A percentile compares a stretch with the other conserved stretches of the same genome.
Conservation (phyloP, 2,113 vertebrate species). For the Notarius lentiginosus region DNA sequence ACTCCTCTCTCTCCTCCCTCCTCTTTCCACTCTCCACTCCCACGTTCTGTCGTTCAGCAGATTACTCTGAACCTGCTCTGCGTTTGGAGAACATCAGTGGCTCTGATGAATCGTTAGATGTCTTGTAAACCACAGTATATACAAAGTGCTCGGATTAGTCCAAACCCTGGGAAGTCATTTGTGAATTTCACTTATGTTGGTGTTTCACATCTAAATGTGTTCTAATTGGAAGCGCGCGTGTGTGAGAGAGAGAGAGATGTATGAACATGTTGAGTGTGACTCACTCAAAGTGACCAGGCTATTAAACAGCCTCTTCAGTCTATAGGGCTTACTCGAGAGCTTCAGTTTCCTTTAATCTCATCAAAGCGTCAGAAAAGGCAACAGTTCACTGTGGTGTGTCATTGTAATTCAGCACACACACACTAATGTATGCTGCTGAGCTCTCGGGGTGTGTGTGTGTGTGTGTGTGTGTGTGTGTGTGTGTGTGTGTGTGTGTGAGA, state of each 20-base stretch:
- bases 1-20: background rate
- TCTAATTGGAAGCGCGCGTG: background rate
- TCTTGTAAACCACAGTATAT: background rate
- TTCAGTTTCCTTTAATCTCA: constrained; percentile 4
- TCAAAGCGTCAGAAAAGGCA: background rate
- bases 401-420: background rate
- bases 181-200: background rate
- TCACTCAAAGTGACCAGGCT: background rate
- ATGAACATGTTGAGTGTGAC: background rate
- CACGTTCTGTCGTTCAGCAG: background rate
- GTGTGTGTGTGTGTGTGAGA: no score
- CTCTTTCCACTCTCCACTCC: background rate
- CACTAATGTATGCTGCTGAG: background rate
- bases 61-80: background rate
- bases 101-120: background rate
- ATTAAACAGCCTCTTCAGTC: constrained; percentile 10
- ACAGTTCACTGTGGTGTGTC: background rate
- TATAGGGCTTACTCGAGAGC: background rate
- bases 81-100: background rate
- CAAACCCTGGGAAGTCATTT: background rate
- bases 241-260: no score
- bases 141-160: background rate
- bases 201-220: background rate
- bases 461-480: background rate
- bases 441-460: background rate